These are phyloP conservation scores for Protula sp. DNA, from an alignment of 2,888 invertebrate genomes.

Conservation along the genomic window DNA sequence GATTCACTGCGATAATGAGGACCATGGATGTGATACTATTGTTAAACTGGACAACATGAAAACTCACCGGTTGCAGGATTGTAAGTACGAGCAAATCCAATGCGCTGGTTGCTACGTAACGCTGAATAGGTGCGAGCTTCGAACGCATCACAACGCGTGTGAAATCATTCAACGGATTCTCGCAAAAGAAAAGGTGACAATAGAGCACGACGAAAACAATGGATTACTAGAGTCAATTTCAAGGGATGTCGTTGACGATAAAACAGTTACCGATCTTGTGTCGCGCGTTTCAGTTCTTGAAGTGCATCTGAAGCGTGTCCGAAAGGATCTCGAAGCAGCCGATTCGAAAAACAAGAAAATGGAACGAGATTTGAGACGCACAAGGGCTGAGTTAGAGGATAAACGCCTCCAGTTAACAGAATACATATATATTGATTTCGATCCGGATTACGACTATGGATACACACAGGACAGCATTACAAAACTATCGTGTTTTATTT, in stretches of 20 bases:
- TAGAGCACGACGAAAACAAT: not conserved
- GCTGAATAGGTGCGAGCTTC: slow-evolving; percentile 33
- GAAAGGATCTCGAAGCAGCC: slow-evolving; percentile 38
- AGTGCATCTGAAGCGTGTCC: slow-evolving; percentile 33
- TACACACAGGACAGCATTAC: slow-evolving; percentile 36
- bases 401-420: slow-evolving; percentile 30
- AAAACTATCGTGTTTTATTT: slow-evolving; percentile 37
- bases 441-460: slow-evolving; percentile 39
- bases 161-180: slow-evolving; percentile 27
- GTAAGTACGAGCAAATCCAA: slow-evolving; percentile 34
- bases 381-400: slow-evolving; percentile 34
- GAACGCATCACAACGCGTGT: slow-evolving; percentile 41
- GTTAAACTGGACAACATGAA: slow-evolving; percentile 33
- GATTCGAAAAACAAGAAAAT: slow-evolving; percentile 36
- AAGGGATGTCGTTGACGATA: not conserved
- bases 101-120: slow-evolving; percentile 40
- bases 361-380: slow-evolving; percentile 35
- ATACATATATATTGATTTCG: slow-evolving; percentile 32
- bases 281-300: slow-evolving; percentile 38
- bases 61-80: slow-evolving; percentile 32
- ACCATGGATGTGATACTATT: slow-evolving; percentile 35
- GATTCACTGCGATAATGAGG: slow-evolving; percentile 32
- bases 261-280: slow-evolving; percentile 23
- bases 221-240: no score
- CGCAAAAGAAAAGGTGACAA: not conserved